These are phyloP conservation scores for Ceratotherium simum DNA, from an alignment of 2,113 vertebrate species.

Conservation along the genomic window DNA sequence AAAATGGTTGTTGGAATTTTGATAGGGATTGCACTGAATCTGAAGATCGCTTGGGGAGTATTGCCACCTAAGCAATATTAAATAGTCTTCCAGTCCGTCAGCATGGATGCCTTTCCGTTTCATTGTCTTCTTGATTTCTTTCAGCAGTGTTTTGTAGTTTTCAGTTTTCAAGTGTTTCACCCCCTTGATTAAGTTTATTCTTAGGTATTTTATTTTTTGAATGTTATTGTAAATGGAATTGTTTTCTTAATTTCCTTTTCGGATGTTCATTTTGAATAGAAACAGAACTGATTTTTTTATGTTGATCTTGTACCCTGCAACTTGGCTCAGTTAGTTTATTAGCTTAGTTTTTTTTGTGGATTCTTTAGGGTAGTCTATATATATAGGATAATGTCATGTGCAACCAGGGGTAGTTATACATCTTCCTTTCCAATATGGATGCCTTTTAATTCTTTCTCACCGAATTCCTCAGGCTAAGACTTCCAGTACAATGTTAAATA, in stretches of 20 bases:
- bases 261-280: background rate
- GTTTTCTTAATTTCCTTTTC: background rate
- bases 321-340: background rate
- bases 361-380: background rate
- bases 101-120: background rate
- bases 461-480: background rate
- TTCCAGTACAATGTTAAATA: background rate
- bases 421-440: background rate
- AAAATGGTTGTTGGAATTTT: background rate
- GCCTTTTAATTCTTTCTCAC: background rate
- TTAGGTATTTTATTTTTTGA: background rate
- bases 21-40: background rate
- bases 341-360: background rate
- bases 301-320: background rate
- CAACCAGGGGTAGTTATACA: background rate
- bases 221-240: background rate
- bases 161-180: conserved; percentile 24
- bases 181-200: background rate
- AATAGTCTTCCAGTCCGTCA: background rate
- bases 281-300: background rate
- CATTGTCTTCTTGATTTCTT: background rate
- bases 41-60: background rate
- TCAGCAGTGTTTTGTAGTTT: background rate
- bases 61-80: background rate
- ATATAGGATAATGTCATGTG: background rate